Conservation (phyloP, 2,797 vertebrate genomes). For the Pangasius mekongensis region DNA sequence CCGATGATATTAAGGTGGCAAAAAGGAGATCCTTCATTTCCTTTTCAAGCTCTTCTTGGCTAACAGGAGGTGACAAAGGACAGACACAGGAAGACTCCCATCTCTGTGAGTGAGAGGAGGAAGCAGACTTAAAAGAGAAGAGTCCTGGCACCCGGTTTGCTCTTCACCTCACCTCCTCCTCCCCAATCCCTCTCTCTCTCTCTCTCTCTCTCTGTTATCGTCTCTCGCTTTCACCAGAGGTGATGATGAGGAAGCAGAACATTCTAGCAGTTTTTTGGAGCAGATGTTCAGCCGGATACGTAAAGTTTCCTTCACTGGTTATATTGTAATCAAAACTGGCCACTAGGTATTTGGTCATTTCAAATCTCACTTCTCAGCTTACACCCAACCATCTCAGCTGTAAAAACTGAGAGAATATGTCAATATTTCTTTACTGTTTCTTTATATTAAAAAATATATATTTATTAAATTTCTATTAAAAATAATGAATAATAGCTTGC, state of each 20-base stretch:
- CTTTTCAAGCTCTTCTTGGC: constrained; percentile 52
- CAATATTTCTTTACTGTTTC: not conserved
- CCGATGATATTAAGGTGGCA: constrained; percentile 48
- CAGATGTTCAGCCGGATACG: constrained; percentile 60
- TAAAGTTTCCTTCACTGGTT: not conserved
- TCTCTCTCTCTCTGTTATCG: not conserved
- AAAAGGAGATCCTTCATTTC: constrained; percentile 57
- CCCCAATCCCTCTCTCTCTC: not conserved
- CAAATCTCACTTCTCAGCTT: not conserved
- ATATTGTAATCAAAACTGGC: not conserved
- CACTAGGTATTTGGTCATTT: not conserved
- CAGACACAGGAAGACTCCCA: constrained; percentile 60
- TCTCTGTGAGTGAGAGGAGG: constrained; percentile 56
- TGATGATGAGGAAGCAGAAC: constrained; percentile 66
- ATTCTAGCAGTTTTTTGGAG: constrained; percentile 54
- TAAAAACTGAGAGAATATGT: not conserved
- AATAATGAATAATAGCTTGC: not conserved
- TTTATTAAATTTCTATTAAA: not conserved
- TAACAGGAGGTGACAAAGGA: constrained; percentile 57
- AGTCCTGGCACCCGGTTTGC: constrained; percentile 50
- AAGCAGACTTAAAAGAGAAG: constrained; percentile 59
- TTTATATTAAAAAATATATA: not conserved
- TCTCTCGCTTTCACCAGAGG: constrained; percentile 30
- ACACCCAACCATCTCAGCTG: not conserved
- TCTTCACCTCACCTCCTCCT: constrained; percentile 26